Base-by-base conservation (phyloP, 1,140 invertebrate genomes). In the Drusus annulatus region DNA sequence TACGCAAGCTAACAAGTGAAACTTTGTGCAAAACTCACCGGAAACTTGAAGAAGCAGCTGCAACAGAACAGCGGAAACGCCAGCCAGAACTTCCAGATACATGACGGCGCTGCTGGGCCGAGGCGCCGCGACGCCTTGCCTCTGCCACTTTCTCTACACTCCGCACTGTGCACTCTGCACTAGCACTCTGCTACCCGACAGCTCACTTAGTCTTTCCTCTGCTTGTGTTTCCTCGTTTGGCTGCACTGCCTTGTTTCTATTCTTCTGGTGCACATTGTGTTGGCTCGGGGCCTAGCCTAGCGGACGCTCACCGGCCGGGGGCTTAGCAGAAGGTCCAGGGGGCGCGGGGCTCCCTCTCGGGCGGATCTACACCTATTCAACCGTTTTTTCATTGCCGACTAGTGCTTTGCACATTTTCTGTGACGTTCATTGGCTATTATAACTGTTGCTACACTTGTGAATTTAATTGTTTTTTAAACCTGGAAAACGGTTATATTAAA, bases 21-120 rank as follows among this genome's bases (percentile, higher is more conserved):
- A 68, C 28, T 68, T 68, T 52, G 31, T 65, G 71, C 45, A 50
- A 68, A 79, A 83, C 82, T 83, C 68, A 83, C 82, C 82, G 74
- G 82, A 83, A 80, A 79, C 80, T 71, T 83, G 80, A 36, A 83
- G 82, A 50, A 83, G 76, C 52, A 83, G 80, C 80, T 83, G 82
- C 68, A 83, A 52, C 80, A 83, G 74, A 74, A 83, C 77, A 65
- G 82, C 82, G 78, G 74, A 80, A 79, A 81, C 82, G 78, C 82
- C 80, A 54, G 78, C 73, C 45, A 81, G 77, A 79, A 81, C 80
- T 77, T 77, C 82, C 74, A 81, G 78, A 81, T 81, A 83, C 82
- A 83, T 81, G 80, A 68, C 80, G 78, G 58, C 79, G 63, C 31
- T 28, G 63, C 17, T 31, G 51, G 62, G 62, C 28, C 21, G 63